Evolutionary conservation across 2,113 vertebrate genomes (phyloP).

Genomic region (Pelobates fuscus): DNA sequence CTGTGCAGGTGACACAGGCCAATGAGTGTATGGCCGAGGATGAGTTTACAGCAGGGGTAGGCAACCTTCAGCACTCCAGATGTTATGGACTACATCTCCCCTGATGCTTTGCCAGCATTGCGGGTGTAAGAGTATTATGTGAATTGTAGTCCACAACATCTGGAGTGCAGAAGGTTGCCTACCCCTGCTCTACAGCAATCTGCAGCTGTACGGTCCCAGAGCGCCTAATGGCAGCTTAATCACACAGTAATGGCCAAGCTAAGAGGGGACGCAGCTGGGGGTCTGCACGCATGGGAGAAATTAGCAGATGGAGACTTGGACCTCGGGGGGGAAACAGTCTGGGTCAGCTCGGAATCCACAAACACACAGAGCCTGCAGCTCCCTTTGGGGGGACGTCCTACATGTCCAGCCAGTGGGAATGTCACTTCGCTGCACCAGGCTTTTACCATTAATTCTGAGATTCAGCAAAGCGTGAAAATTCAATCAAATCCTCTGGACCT

Average conservation of each 20-base stretch:
- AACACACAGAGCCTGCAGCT: not conserved
- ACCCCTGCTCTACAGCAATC: too few species aligned
- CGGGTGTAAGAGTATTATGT: not conserved
- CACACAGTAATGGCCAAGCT: too few species aligned
- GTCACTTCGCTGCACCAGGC: not conserved
- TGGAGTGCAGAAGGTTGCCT: too few species aligned
- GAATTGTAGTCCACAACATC: not conserved
- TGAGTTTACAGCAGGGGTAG: too few species aligned
- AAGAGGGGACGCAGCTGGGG: not conserved
- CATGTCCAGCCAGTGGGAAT: slow-evolving; percentile 29
- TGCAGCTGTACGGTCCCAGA: not conserved
- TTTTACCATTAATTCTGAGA: slow-evolving; percentile 6
- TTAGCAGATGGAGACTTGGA: slow-evolving; percentile 11
- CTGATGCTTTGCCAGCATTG: too few species aligned
- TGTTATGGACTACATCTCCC: too few species aligned
- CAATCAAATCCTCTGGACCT: slow-evolving; percentile 11
- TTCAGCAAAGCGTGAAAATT: slow-evolving; percentile 27
- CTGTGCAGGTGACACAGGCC: too few species aligned
- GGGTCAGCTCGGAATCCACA: slow-evolving; percentile 10
- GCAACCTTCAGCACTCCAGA: too few species aligned
- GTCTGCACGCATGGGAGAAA: not conserved
- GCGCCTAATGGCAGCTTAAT: too few species aligned
- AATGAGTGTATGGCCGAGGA: too few species aligned
- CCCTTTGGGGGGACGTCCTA: slow-evolving; percentile 13
- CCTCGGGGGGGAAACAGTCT: slow-evolving; percentile 16